Evolutionary conservation across 2,797 vertebrate species (phyloP), one percentile per base, ranked within the genome.

Genomic region (Cyclopterus lumpus): DNA sequence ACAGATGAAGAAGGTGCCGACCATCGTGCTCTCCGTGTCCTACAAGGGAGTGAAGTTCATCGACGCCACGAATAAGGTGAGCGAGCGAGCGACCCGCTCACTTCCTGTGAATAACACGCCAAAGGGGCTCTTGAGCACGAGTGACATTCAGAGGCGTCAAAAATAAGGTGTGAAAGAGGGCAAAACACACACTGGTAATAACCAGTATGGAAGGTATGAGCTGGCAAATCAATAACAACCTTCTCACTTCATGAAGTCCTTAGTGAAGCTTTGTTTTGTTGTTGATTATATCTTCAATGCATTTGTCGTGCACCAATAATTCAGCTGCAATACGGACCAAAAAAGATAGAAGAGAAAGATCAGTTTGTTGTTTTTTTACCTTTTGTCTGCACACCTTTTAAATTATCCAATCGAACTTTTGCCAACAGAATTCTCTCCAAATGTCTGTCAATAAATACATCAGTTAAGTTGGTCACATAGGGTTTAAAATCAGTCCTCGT

Each of bases 11-110:
- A 99, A 99, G 83, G 96, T 99, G 54, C 98, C 98, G 77, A 99
- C 98, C 76, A 99, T 99, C 86, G 95, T 99, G 51, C 96, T 99
- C 32, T 99, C 98, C 0, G 97, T 99, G 82, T 99, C 98, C 60
- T 99, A 99, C 94, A 99, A 99, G 90, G 98, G 98, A 89, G 98
- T 99, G 84, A 99, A 99, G 93, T 99, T 99, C 93, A 99, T 99
- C 65, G 98, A 99, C 83, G 98, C 97, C 88, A 97, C 97, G 82
- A 99, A 99, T 93, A 99, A 99, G 97, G 98, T 98, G 93, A 81
- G 64, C 67, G 67, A 44, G 2, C n/a, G n/a, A n/a, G n/a, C n/a
- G n/a, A n/a, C n/a, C 16, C 0, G 24, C 64, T 34, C 24, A 1
- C 62, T 69, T 72, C 59, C 40, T 55, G 67, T 7, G 32, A 82